Conservation (phyloP, 2,888 invertebrate species). For the Andrena fulva region DNA sequence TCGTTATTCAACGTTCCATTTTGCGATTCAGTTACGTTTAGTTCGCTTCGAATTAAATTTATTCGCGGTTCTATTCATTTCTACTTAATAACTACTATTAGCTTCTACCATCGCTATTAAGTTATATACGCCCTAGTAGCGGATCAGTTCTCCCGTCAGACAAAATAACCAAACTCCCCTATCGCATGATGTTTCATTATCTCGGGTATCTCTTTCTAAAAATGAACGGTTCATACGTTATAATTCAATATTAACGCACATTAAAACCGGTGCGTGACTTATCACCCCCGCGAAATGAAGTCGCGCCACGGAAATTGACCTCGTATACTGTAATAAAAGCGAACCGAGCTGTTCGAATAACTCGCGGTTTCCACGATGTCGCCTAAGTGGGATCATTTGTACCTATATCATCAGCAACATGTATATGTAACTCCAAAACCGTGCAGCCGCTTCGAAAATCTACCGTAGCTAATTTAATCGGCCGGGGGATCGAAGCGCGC, state of each 20-base stretch:
- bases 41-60: conserved; percentile 15
- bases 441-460: conserved; percentile 35
- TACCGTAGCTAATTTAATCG: conserved; percentile 53
- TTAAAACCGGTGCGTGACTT: conserved; percentile 43
- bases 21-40: conserved; percentile 1
- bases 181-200: no score
- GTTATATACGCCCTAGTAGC: background rate
- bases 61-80: conserved; percentile 10
- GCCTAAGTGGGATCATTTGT: conserved; percentile 45
- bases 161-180: background rate
- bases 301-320: conserved; percentile 28
- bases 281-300: conserved; percentile 30
- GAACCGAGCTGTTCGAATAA: conserved; percentile 39
- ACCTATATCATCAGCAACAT: conserved; percentile 34
- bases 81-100: conserved; percentile 5
- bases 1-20: conserved; percentile 17
- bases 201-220: background rate
- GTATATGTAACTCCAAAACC: conserved; percentile 23
- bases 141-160: background rate
- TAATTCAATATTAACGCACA: conserved; percentile 20
- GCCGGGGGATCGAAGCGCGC: conserved; percentile 23
- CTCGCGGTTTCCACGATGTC: conserved; percentile 38
- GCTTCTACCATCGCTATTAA: background rate
- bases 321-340: conserved; percentile 37
- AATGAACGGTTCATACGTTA: background rate